Percentiles rank a stretch among this genome's conserved stretches.
Conservation (phyloP, 1,140 invertebrate species). For the Cydia fagiglandana region DNA sequence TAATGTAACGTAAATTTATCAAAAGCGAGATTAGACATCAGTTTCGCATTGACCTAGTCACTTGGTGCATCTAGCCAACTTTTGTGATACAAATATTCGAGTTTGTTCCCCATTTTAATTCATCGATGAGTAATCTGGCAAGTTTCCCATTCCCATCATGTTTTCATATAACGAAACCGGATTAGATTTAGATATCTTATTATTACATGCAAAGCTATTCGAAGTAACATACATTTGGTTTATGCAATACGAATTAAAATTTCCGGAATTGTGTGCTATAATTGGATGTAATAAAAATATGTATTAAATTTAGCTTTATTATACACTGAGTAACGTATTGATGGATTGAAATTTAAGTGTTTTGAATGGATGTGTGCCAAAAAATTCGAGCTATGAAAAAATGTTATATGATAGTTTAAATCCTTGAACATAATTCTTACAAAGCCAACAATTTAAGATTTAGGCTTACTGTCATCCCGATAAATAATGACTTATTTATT, state of each 20-base stretch:
- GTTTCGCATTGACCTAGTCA: neutral
- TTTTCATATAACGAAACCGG: neutral
- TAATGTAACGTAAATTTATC: neutral
- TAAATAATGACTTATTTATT: too few species aligned
- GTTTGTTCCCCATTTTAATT: neutral
- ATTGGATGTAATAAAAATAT: neutral
- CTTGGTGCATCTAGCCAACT: neutral
- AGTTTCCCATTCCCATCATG: neutral
- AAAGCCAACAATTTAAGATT: too few species aligned
- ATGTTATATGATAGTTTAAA: neutral
- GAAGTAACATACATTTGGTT: neutral
- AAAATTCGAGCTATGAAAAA: neutral
- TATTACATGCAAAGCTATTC: neutral
- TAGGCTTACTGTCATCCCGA: too few species aligned
- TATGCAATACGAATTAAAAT: conserved; percentile 1
- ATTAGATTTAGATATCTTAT: neutral
- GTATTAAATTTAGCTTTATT: too few species aligned
- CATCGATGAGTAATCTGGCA: conserved; percentile 12
- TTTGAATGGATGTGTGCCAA: neutral
- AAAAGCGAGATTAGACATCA: neutral
- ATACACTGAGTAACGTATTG: neutral
- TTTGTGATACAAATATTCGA: neutral
- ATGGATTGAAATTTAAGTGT: neutral
- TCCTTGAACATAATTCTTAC: too few species aligned
- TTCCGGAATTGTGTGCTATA: neutral